phyloP scores from a whole-genome alignment of 2,797 vertebrate species.

The Lagodon rhomboides region DNA sequence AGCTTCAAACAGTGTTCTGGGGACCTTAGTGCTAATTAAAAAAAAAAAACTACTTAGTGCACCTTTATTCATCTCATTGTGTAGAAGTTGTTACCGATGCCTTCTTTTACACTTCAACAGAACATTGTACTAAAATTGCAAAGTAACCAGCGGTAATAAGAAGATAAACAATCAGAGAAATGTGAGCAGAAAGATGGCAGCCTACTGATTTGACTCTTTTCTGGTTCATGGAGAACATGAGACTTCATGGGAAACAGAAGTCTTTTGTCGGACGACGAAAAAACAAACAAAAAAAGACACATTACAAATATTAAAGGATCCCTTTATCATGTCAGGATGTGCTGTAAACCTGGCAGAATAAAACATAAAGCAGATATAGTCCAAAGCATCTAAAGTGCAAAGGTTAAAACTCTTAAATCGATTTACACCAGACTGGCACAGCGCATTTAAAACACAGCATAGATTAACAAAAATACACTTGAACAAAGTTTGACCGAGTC shows the following conservation, averaged over 20 bases:
- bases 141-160: conserved; percentile 4
- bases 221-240: not conserved
- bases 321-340: conserved; percentile 66
- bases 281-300: conserved; percentile 48
- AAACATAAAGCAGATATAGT: conserved; percentile 53
- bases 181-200: not conserved
- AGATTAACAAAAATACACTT: conserved; percentile 56
- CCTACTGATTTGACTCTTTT: conserved; percentile 6
- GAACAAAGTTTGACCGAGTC: conserved; percentile 38
- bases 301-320: conserved; percentile 62
- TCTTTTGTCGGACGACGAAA: conserved; percentile 4
- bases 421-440: conserved; percentile 60
- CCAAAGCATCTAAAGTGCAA: conserved; percentile 67
- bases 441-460: conserved; percentile 65
- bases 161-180: conserved; percentile 6
- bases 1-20: too few species aligned
- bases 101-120: conserved; percentile 2
- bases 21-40: too few species aligned
- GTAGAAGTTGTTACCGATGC: conserved; percentile 5
- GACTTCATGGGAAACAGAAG: not conserved
- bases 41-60: too few species aligned
- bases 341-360: conserved; percentile 43
- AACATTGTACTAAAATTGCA: conserved; percentile 24
- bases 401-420: conserved; percentile 47
- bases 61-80: not conserved